These are phyloP conservation scores for Aegotheles bennettii DNA, from an alignment of 2,113 vertebrate species.

Conservation along the genomic window DNA sequence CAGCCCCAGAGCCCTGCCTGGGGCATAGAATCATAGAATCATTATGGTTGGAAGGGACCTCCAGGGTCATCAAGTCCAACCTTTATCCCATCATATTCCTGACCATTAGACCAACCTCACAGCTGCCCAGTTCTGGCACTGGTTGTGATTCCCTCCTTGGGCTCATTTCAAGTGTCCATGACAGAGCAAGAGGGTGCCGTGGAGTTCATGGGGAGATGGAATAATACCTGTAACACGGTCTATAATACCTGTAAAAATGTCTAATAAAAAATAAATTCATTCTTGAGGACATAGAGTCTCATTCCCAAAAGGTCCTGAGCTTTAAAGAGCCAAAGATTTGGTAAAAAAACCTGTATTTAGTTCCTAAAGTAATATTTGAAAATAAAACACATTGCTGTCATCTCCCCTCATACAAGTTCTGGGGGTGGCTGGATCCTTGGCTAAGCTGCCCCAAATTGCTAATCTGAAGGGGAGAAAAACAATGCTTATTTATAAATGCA, in stretches of 20 bases:
- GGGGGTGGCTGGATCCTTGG: not conserved
- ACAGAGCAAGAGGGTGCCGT: not conserved
- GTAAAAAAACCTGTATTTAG: not conserved
- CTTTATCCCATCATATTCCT: too few species aligned
- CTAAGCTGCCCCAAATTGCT: not conserved
- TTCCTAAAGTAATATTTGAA: not conserved
- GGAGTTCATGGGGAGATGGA: not conserved
- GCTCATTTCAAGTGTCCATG: rapidly evolving
- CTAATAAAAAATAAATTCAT: not conserved
- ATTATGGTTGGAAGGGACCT: too few species aligned
- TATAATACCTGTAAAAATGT: not conserved
- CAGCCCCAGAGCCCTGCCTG: too few species aligned
- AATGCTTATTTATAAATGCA: not conserved
- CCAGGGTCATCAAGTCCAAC: too few species aligned
- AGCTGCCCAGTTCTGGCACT: rapidly evolving
- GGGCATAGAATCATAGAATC: too few species aligned
- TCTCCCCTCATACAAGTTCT: rapidly evolving
- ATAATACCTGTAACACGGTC: too few species aligned
- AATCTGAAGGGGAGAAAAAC: not conserved
- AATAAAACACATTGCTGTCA: too few species aligned
- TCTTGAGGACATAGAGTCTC: not conserved
- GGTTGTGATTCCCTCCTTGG: not conserved
- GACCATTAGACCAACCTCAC: too few species aligned
- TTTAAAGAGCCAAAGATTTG: not conserved
- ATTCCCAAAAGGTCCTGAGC: not conserved